A percentile compares a stretch with the other conserved stretches of the same genome.
These are phyloP conservation scores for Ormia ochracea DNA, from an alignment of 2,888 invertebrate genomes.

Conservation along the genomic window DNA sequence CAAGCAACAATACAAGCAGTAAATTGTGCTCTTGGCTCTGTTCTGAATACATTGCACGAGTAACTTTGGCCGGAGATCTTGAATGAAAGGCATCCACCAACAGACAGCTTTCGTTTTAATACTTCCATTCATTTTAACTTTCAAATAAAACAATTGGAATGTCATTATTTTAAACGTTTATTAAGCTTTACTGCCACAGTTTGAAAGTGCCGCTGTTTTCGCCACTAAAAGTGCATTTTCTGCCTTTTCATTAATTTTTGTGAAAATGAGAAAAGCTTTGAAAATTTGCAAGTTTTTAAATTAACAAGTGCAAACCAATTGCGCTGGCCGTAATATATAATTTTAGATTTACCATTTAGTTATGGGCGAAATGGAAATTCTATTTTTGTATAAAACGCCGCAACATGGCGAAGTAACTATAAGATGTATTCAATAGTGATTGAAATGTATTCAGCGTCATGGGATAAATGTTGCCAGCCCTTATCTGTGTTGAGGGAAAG, in stretches of 20 bases:
- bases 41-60: constrained; percentile 26
- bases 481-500: constrained; percentile 62
- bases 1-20: not conserved
- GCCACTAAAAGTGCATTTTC: not conserved
- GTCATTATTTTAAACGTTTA: constrained; percentile 53
- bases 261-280: constrained; percentile 46
- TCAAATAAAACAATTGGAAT: constrained; percentile 39
- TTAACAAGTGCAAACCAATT: not conserved
- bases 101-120: constrained; percentile 26
- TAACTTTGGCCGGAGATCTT: not conserved
- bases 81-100: not conserved
- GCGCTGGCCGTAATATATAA: not conserved
- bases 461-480: constrained; percentile 69
- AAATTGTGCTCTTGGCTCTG: constrained; percentile 23
- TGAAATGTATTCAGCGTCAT: constrained; percentile 72
- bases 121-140: not conserved
- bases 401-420: constrained; percentile 74
- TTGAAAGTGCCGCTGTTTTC: constrained; percentile 26
- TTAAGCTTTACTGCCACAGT: constrained; percentile 16
- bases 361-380: constrained; percentile 4
- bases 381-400: constrained; percentile 66
- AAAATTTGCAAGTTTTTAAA: not conserved
- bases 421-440: constrained; percentile 73
- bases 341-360: constrained; percentile 21
- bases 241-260: constrained; percentile 19